A percentile compares a stretch with the other conserved stretches of the same genome.
Evolutionary conservation across 1,140 invertebrate genomes (phyloP).

Genomic region (Orchestia grillus): DNA sequence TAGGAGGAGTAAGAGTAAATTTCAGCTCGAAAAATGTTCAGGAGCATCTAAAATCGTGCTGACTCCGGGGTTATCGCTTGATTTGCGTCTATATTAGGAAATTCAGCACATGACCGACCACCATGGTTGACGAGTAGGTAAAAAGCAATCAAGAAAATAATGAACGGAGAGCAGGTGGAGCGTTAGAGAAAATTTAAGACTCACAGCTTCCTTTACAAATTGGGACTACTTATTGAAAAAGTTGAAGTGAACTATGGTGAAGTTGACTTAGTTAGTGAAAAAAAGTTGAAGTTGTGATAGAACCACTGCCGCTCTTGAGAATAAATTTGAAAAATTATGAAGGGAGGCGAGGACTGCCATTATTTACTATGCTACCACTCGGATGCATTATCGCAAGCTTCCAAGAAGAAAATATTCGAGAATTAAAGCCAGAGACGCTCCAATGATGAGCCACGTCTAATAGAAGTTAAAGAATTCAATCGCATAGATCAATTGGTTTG

Average conservation of each 20-base stretch:
- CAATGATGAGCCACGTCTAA: no score
- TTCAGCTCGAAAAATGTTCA: not conserved
- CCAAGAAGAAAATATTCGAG: no score
- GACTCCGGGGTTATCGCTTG: no score
- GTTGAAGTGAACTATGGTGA: no score
- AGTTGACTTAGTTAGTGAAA: not conserved
- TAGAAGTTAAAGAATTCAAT: no score
- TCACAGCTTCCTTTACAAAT: not conserved
- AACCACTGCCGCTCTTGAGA: not conserved
- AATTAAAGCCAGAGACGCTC: no score
- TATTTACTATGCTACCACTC: no score
- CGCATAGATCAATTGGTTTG: no score
- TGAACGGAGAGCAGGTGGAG: not conserved
- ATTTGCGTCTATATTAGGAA: no score
- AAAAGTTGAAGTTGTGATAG: not conserved
- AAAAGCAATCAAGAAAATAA: not conserved
- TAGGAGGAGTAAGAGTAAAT: no score
- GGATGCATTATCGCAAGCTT: no score
- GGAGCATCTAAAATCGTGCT: not conserved
- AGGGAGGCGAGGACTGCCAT: no score
- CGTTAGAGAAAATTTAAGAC: not conserved
- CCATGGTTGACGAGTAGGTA: not conserved
- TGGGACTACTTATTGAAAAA: not conserved
- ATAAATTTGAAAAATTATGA: not conserved
- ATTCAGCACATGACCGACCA: not conserved